Conservation (phyloP, 2,888 invertebrate species). For the Minunthozetes semirufus region DNA sequence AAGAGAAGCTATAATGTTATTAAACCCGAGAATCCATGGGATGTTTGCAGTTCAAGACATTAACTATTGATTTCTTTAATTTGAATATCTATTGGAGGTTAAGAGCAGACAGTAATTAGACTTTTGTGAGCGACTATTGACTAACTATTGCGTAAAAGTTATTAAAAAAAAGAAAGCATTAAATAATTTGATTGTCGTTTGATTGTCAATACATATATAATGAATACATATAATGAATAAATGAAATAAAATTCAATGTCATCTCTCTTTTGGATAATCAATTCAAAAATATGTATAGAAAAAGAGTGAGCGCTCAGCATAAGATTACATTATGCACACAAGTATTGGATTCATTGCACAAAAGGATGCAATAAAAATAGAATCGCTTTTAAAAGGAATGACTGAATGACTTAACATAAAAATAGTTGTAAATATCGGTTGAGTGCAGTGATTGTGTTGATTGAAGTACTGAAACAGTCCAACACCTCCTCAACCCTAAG, state of each 20-base stretch:
- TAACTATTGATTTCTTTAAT: neutral
- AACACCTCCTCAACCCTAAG: neutral
- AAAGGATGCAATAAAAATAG: neutral
- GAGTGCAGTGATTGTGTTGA: neutral
- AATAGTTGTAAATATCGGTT: neutral
- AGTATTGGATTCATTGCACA: neutral
- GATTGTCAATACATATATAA: neutral
- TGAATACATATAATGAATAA: too few species aligned
- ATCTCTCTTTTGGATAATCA: neutral
- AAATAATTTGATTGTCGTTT: neutral
- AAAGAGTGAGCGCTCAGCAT: neutral
- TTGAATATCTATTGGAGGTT: neutral
- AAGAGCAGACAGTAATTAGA: neutral
- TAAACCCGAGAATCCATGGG: too few species aligned
- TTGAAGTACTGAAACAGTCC: neutral
- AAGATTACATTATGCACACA: neutral
- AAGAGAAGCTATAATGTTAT: too few species aligned
- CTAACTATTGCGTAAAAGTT: neutral
- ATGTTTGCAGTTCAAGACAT: too few species aligned
- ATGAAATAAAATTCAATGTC: neutral
- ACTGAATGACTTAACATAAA: constrained; percentile 18
- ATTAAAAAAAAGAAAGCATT: neutral
- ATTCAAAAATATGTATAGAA: neutral
- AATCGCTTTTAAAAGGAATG: neutral
- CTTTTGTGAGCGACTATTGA: neutral